phyloP scores from a whole-genome alignment of 2,888 invertebrate species.

The Brenthis hecate region DNA sequence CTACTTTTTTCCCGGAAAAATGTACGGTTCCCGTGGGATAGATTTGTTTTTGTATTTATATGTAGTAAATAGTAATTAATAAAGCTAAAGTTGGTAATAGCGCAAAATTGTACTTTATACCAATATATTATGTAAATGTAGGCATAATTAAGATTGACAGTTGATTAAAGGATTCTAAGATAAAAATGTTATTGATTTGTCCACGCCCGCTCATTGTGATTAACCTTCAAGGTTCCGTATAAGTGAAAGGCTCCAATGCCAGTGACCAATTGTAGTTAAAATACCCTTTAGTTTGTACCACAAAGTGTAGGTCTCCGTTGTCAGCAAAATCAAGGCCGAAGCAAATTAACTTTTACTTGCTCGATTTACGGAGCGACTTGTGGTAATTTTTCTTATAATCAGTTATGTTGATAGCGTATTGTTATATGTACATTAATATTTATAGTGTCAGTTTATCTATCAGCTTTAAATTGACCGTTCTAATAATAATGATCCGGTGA shows the following conservation, averaged over 20 bases:
- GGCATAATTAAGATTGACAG: too few relatives aligned
- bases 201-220: constrained; percentile 52
- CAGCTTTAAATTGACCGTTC: too few relatives aligned
- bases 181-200: background rate
- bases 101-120: background rate
- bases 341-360: constrained; percentile 45
- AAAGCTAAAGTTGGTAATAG: too few relatives aligned
- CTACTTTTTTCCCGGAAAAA: too few relatives aligned
- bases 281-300: constrained; percentile 1
- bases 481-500: too few relatives aligned
- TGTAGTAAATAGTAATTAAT: too few relatives aligned
- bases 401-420: background rate
- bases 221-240: constrained; percentile 57
- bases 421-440: too few relatives aligned
- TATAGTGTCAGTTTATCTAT: too few relatives aligned
- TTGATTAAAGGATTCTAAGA: too few relatives aligned
- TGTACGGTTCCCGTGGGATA: too few relatives aligned
- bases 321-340: constrained; percentile 43
- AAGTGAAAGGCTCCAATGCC: constrained; percentile 68
- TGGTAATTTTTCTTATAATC: background rate
- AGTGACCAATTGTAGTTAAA: constrained; percentile 30
- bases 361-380: constrained; percentile 13
- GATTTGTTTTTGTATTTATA: too few relatives aligned
- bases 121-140: background rate
- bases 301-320: constrained; percentile 32